Base-by-base conservation (phyloP, 2,888 invertebrate species). In the Sinohyriopsis cumingii region DNA sequence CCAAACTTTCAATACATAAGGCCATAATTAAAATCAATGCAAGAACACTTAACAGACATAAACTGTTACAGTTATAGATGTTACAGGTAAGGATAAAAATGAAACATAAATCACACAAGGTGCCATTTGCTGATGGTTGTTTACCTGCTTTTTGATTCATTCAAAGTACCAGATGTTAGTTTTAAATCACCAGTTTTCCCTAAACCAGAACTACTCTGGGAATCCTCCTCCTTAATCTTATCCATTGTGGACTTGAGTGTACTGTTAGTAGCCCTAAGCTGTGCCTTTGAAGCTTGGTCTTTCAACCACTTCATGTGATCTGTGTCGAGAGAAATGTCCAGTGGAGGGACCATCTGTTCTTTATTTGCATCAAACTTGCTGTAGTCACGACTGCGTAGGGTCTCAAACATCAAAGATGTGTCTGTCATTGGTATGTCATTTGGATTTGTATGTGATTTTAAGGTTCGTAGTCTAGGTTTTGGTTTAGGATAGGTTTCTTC, bases 251-350 rank as follows among this genome's bases (percentile, higher is more conserved):
- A 75, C 68, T 77, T 76, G 59, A 80, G 45, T 33, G 71, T 78
- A 2, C 75, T 76, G 67, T 71, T 80, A 55, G 76, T 79, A 25
- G 69, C 72, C 53, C 85, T 71, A 20, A 83, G 65, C 62, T 85
- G 75, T 22, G 85, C 84, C 60, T 83, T 84, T n/a, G 75, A 76
- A 9, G 84, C 83, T 72, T 88, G 88, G 53, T 89, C 88, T 69
- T 87, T 78, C 6, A 89, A 66, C 88, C 88, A 89, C 60, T 82
- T 83, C 72, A 86, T 73, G 69, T 89, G 87, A 75, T 89, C 89
- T 25, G 82, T 81, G 75, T 89, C 89, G 76, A 88, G 77, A 9
- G 89, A 86, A 57, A 89, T 89, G 55, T 88, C 86, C 54, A 89
- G 80, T 20, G 82, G 85, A 3, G 89, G 89, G 28, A 89, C 83